Evolutionary conservation across 2,113 vertebrate genomes (phyloP), one percentile per base, ranked within the genome.

Genomic region (Eulemur rufifrons): DNA sequence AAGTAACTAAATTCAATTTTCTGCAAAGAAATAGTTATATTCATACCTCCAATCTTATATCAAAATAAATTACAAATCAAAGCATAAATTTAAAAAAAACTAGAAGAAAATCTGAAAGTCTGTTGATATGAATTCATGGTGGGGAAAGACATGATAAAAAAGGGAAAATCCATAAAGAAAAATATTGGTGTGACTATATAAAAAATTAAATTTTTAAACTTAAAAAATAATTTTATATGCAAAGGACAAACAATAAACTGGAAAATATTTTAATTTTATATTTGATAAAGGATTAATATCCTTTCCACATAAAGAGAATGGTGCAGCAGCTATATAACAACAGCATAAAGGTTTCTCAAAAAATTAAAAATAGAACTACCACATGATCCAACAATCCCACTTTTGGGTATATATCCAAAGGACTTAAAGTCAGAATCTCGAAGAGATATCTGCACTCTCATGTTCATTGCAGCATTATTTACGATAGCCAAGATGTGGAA

Each of bases 51-150:
- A 95, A 47, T 3, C 4, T 83, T 64, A 47, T 37, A 61, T 1
- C 20, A 96, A 71, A 95, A 78, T 78, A 59, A 91, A 71, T 61
- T 25, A 68, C 18, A 93, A 56, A 81, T 68, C 39, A 82, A 56
- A 96, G 29, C 15, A 85, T 45, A 73, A 89, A 50, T 86, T 42
- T 64, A 54, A 63, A 64, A n/a, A 10, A 64, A 66, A 71, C 8
- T 63, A 84, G 21, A 81, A 87, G 13, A 78, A 94, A 87, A 68
- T 39, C 50, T 39, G 61, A n/a, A 15, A 3, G 11, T 83, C 37
- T 68, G 32, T 3, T 95, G 54, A 80, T 21, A 85, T 5, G 37
- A 80, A 54, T n/a, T 87, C 76, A 89, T 50, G 15, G 8, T 64
- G n/a, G 21, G 14, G 37, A 87, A 86, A 95, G 29, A 68, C 18